A percentile compares a stretch with the other conserved stretches of the same genome.
These are phyloP conservation scores for Turnix velox DNA, from an alignment of 2,113 vertebrate genomes.

Conservation along the genomic window DNA sequence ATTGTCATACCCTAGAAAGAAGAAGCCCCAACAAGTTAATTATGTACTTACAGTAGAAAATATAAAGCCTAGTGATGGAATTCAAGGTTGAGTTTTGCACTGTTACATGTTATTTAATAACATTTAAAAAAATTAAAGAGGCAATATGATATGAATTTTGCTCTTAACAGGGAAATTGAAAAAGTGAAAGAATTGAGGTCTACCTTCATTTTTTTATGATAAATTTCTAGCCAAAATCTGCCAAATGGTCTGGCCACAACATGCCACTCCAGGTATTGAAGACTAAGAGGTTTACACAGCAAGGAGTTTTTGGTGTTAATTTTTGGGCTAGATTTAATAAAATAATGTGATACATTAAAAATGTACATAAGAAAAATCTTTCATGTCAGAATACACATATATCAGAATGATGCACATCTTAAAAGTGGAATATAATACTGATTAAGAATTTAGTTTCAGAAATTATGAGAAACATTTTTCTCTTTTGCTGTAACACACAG, in stretches of 20 bases:
- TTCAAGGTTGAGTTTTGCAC: not conserved
- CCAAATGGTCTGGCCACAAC: not conserved
- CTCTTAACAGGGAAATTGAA: not conserved
- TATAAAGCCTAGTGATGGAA: not conserved
- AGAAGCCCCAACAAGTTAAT: not conserved
- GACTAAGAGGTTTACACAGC: not conserved
- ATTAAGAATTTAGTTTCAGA: not conserved
- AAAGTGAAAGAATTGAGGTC: not conserved
- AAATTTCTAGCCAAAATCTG: not conserved
- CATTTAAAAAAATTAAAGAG: not conserved
- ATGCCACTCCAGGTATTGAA: not conserved
- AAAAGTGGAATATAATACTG: not conserved
- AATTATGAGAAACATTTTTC: not conserved
- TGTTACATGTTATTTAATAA: not conserved
- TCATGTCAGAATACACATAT: not conserved
- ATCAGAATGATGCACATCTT: not conserved
- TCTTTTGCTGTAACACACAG: not conserved
- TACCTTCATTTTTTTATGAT: not conserved
- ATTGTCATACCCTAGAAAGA: not conserved
- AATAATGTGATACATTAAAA: not conserved
- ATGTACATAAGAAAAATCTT: not conserved
- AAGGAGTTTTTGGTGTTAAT: not conserved
- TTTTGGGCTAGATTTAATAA: not conserved
- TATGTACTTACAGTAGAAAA: not conserved
- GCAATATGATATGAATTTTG: not conserved